Conservation (phyloP, 2,888 invertebrate species). For the Amphipoea lucens region DNA sequence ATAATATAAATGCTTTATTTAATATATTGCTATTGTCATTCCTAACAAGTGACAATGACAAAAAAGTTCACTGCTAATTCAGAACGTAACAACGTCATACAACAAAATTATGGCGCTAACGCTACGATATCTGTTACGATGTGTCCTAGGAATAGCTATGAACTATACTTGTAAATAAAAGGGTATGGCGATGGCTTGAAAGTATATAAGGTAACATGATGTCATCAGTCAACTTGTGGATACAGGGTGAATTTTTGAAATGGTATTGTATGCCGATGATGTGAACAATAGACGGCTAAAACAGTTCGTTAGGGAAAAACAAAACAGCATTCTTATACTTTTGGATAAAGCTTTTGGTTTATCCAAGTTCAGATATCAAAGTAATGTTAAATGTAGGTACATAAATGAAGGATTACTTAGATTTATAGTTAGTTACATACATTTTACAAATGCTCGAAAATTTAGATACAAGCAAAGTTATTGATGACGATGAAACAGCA, state of each 20-base stretch:
- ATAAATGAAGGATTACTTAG: not conserved
- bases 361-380: not conserved
- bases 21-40: slow-evolving; percentile 42
- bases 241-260: not conserved
- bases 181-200: not conserved
- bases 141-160: slow-evolving; percentile 23
- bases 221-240: slow-evolving; percentile 17
- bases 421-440: not conserved
- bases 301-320: not conserved
- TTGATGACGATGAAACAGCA: slow-evolving; percentile 10
- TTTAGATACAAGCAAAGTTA: not conserved
- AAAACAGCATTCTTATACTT: not conserved
- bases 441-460: not conserved
- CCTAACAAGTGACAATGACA: slow-evolving; percentile 45
- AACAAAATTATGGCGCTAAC: slow-evolving; percentile 29
- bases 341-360: not conserved
- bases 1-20: slow-evolving; percentile 21
- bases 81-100: slow-evolving; percentile 18
- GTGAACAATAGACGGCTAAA: not conserved
- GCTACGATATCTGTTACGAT: not conserved
- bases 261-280: not conserved
- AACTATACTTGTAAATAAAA: slow-evolving; percentile 15
- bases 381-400: not conserved
- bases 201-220: slow-evolving; percentile 10
- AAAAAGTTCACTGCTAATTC: slow-evolving; percentile 32